Conservation (phyloP, 2,888 invertebrate species). For the Ashinkailepas kermadecensis region DNA sequence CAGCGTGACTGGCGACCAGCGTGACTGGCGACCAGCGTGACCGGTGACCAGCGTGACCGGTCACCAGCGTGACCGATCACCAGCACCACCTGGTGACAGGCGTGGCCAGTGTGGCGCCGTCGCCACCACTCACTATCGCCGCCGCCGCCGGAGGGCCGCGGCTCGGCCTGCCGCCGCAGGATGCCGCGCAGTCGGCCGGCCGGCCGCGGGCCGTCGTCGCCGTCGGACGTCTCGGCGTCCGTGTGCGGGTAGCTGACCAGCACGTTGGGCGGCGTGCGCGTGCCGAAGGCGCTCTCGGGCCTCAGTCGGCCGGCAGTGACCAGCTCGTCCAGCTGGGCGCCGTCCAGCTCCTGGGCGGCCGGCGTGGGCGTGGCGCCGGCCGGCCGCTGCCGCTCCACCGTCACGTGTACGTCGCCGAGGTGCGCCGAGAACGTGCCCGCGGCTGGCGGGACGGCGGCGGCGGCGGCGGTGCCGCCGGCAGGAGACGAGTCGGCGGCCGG, state of each 20-base stretch:
- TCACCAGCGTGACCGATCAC: too few relatives aligned
- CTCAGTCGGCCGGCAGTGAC: not conserved
- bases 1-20: not conserved
- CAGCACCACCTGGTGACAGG: too few relatives aligned
- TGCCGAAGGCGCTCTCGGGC: conserved; percentile 18
- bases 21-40: too few relatives aligned
- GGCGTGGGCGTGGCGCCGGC: conserved; percentile 5
- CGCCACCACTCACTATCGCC: not conserved
- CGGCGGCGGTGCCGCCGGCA: not conserved
- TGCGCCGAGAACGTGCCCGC: not conserved
- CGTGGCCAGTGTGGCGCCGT: too few relatives aligned
- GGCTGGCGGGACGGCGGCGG: not conserved
- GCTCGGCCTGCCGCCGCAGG: not conserved
- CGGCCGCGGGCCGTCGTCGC: not conserved
- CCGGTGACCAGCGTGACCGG: too few relatives aligned
- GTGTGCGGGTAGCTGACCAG: conserved; percentile 7
- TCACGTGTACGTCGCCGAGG: not conserved
- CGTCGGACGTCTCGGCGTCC: conserved; percentile 4
- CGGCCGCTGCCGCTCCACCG: not conserved
- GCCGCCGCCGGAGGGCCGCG: not conserved
- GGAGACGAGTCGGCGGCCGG: not conserved
- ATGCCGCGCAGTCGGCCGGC: conserved; percentile 3
- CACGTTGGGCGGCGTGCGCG: conserved; percentile 17
- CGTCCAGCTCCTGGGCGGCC: conserved; percentile 12
- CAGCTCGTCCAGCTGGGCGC: not conserved